These are phyloP conservation scores for Motacilla alba DNA, from an alignment of 2,113 vertebrate species.

Conservation along the genomic window DNA sequence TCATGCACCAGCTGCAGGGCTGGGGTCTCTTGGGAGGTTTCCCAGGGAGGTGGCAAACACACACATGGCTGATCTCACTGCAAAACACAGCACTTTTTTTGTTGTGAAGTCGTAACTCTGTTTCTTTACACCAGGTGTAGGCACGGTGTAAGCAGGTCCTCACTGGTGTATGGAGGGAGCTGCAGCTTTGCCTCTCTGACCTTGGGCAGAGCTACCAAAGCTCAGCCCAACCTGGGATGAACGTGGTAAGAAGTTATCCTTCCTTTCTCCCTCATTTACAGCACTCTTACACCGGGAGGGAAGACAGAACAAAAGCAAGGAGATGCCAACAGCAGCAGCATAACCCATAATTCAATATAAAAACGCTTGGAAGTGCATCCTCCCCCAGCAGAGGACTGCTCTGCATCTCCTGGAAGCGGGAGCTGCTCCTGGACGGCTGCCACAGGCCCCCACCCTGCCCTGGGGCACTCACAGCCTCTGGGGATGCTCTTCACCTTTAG, in stretches of 20 bases:
- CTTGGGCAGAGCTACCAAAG: background rate
- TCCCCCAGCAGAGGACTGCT: background rate
- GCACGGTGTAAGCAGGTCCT: background rate
- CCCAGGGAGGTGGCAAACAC: background rate
- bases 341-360: background rate
- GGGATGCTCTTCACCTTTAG: background rate
- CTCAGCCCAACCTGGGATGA: background rate
- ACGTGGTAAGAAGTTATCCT: background rate
- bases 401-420: background rate
- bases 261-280: background rate
- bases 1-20: background rate
- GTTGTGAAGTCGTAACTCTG: background rate
- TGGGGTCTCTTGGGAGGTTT: background rate
- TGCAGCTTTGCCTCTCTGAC: background rate
- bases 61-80: background rate
- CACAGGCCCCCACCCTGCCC: background rate
- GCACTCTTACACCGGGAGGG: background rate
- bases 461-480: background rate
- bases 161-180: background rate
- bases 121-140: background rate
- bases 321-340: rapidly evolving
- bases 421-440: background rate
- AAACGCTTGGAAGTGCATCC: background rate
- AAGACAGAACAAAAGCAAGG: background rate
- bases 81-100: background rate